Conservation (phyloP, 37 sponge, comb jelly and placozoan species). For the Agelas oroides region DNA sequence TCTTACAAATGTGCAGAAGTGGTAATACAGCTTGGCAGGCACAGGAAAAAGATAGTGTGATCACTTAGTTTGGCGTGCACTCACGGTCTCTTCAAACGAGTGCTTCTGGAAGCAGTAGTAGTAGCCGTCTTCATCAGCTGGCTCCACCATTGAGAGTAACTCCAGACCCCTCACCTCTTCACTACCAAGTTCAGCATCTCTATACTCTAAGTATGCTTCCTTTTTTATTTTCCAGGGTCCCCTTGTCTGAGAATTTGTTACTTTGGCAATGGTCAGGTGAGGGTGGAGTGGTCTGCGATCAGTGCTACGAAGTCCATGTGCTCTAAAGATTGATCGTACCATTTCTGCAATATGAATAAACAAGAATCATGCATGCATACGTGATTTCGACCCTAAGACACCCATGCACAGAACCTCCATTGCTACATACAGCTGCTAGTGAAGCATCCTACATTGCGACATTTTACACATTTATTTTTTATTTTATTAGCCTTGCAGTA, state of each 20-base stretch:
- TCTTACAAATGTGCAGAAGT: too few relatives aligned
- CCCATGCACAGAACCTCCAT: too few relatives aligned
- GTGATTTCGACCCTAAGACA: too few relatives aligned
- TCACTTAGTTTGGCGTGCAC: too few relatives aligned
- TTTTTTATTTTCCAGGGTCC: background rate
- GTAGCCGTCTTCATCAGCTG: constrained; percentile 21
- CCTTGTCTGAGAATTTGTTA: constrained; percentile 9
- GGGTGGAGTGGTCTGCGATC: constrained; percentile 35
- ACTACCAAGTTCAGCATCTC: constrained; percentile 14
- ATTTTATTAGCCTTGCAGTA: too few relatives aligned
- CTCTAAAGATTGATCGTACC: constrained; percentile 26
- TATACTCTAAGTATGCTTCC: constrained; percentile 5
- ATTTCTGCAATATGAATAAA: background rate
- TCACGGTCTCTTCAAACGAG: constrained; percentile 11
- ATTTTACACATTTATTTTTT: too few relatives aligned
- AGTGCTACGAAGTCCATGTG: constrained; percentile 13
- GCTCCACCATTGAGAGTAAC: constrained; percentile 46
- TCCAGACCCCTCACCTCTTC: constrained; percentile 19
- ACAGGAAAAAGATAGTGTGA: too few relatives aligned
- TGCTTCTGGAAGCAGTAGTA: constrained; percentile 27
- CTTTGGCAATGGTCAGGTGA: constrained; percentile 68
- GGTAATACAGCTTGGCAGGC: too few relatives aligned
- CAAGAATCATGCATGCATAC: too few relatives aligned
- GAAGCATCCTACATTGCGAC: too few relatives aligned
- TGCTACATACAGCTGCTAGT: too few relatives aligned